Evolutionary conservation across 2,888 invertebrate species (phyloP).

Genomic region (Iphiclides podalirius): DNA sequence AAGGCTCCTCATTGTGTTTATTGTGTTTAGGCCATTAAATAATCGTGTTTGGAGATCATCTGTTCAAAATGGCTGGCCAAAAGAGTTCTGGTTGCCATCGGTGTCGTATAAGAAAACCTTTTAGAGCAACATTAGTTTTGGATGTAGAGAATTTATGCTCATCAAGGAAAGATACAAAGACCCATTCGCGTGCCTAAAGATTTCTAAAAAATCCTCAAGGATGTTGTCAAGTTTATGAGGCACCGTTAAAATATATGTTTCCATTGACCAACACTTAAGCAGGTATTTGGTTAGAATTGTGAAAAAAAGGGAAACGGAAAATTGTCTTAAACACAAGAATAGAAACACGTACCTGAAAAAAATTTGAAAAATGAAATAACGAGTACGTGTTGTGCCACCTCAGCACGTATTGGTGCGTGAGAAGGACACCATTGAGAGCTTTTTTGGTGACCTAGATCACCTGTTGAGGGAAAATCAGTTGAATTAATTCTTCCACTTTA

Average conservation of each 20-base stretch:
- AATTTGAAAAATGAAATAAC: conserved; percentile 11
- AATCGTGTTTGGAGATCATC: conserved; percentile 22
- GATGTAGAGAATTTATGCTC: too few species aligned
- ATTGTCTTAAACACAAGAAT: background rate
- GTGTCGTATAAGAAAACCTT: background rate
- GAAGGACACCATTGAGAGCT: conserved; percentile 23
- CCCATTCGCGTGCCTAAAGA: too few species aligned
- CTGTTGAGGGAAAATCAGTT: too few species aligned
- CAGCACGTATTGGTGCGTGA: conserved; percentile 28
- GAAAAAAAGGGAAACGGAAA: background rate
- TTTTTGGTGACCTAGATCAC: conserved; percentile 5
- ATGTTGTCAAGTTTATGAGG: too few species aligned
- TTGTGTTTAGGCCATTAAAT: conserved; percentile 45
- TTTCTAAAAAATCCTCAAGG: too few species aligned
- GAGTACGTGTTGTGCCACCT: conserved; percentile 27
- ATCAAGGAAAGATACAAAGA: too few species aligned
- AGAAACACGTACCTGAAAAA: background rate
- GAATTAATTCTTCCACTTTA: too few species aligned
- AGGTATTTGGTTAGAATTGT: too few species aligned
- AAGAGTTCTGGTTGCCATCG: background rate
- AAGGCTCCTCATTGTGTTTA: conserved; percentile 56
- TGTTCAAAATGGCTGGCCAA: conserved; percentile 6
- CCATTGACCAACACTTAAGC: too few species aligned
- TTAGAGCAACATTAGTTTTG: background rate
- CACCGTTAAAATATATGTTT: too few species aligned